phyloP scores from a whole-genome alignment of 2,113 vertebrate genomes.

The Oryzias javanicus region DNA sequence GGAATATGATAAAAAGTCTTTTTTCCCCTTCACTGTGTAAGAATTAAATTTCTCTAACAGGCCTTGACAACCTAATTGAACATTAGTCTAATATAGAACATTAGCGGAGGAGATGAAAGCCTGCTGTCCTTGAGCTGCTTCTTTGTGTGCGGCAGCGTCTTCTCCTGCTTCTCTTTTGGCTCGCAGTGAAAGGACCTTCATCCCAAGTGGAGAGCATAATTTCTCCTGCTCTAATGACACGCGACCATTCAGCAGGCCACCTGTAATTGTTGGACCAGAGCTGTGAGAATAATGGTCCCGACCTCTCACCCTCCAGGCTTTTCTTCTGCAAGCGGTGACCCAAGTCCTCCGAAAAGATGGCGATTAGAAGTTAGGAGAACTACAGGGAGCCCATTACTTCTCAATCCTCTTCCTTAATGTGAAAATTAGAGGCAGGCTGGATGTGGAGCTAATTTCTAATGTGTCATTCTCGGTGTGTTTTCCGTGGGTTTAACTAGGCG shows the following conservation, averaged over 20 bases:
- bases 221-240: conserved; percentile 67
- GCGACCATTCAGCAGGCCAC: conserved; percentile 58
- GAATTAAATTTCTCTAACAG: conserved; percentile 64
- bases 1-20: conserved; percentile 44
- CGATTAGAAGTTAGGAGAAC: conserved; percentile 53
- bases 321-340: conserved; percentile 35
- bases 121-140: conserved; percentile 54
- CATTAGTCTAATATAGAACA: conserved; percentile 62
- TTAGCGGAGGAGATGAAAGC: conserved; percentile 57
- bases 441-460: conserved; percentile 54
- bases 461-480: conserved; percentile 48
- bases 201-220: conserved; percentile 65
- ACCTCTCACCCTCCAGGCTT: conserved; percentile 51
- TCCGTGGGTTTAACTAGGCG: conserved; percentile 42
- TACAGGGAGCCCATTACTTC: conserved; percentile 58
- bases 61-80: conserved; percentile 70
- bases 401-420: conserved; percentile 58
- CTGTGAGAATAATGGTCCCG: conserved; percentile 55
- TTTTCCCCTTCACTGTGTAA: conserved; percentile 27
- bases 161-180: conserved; percentile 50
- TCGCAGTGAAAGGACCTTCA: conserved; percentile 64
- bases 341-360: conserved; percentile 38
- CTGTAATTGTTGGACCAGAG: conserved; percentile 56
- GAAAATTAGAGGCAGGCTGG: conserved; percentile 61
- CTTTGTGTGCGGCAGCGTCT: conserved; percentile 51